phyloP scores from a whole-genome alignment of 2,113 vertebrate species.

The Naja naja region DNA sequence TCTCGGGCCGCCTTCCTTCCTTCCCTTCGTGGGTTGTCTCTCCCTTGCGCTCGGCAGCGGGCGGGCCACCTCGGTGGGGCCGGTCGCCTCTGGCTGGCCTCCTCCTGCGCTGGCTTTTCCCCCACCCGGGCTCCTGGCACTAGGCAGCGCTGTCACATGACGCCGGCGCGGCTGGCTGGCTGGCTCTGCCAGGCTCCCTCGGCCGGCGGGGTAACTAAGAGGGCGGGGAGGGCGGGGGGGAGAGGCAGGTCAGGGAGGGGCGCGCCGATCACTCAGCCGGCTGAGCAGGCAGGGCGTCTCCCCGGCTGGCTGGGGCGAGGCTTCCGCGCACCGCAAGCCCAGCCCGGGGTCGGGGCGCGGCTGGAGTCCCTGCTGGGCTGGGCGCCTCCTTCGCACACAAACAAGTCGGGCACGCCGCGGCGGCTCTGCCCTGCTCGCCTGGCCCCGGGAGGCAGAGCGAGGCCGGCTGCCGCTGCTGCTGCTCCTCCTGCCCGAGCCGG shows the following conservation, averaged over 20 bases:
- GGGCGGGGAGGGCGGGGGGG: slow-evolving; percentile 18
- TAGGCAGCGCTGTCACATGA: slow-evolving; percentile 58
- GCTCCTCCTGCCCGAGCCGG: too few relatives aligned
- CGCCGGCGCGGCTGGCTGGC: slow-evolving; percentile 43
- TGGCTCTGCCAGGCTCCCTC: slow-evolving; percentile 57
- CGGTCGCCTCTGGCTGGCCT: background rate
- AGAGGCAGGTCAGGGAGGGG: slow-evolving; percentile 48
- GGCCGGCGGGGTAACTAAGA: slow-evolving; percentile 43
- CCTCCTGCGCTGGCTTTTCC: slow-evolving; percentile 12
- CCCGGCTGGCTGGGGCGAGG: slow-evolving; percentile 60
- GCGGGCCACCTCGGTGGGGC: too few relatives aligned
- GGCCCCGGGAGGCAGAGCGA: slow-evolving; percentile 64
- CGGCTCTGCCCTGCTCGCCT: slow-evolving; percentile 44
- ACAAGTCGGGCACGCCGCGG: slow-evolving; percentile 41
- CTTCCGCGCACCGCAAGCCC: slow-evolving; percentile 15
- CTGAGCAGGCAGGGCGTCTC: slow-evolving; percentile 49
- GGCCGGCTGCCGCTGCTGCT: background rate
- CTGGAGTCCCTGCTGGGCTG: slow-evolving; percentile 22
- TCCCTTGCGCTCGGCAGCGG: background rate
- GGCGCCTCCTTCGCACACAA: slow-evolving; percentile 23
- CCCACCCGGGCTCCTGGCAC: slow-evolving; percentile 39
- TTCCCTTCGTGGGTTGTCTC: too few relatives aligned
- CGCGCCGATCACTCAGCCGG: slow-evolving; percentile 17
- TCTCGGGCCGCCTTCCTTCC: too few relatives aligned
- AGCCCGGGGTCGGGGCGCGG: slow-evolving; percentile 41